These are phyloP conservation scores for Brachylomia viminalis DNA, from an alignment of 2,888 invertebrate species.

Conservation along the genomic window DNA sequence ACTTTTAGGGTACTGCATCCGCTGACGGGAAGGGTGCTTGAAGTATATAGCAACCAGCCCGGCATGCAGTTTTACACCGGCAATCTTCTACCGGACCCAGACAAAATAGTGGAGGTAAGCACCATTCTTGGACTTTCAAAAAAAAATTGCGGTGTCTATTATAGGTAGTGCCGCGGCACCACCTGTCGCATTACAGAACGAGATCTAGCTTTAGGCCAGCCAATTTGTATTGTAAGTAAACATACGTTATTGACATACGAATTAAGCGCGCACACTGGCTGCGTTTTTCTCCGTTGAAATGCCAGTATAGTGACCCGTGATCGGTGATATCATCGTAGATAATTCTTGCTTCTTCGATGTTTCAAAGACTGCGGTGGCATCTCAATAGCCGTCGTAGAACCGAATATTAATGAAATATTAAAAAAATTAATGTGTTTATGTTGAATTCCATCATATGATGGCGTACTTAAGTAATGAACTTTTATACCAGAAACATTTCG, in stretches of 20 bases:
- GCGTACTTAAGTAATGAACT: too few relatives aligned
- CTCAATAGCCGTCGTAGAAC: neutral
- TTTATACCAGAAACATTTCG: too few relatives aligned
- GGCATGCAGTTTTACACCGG: constrained; percentile 97
- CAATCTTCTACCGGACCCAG: constrained; percentile 92
- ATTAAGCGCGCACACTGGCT: neutral
- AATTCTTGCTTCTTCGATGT: neutral
- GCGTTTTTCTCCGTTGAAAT: neutral
- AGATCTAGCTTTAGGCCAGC: too few relatives aligned
- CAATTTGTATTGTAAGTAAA: neutral
- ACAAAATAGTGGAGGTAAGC: constrained; percentile 82
- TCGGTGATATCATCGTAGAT: too few relatives aligned
- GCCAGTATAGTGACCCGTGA: neutral
- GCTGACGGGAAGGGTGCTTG: constrained; percentile 93
- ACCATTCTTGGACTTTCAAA: neutral
- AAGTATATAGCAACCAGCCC: constrained; percentile 96
- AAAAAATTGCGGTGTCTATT: neutral
- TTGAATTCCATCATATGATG: neutral
- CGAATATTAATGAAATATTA: neutral
- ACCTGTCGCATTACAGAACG: neutral
- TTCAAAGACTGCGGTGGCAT: neutral
- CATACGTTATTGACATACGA: neutral
- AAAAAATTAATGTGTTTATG: neutral
- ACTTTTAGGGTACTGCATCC: constrained; percentile 92
- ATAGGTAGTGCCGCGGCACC: neutral